phyloP scores from a whole-genome alignment of 2,113 vertebrate species.

The Gallinago paraguaiae region DNA sequence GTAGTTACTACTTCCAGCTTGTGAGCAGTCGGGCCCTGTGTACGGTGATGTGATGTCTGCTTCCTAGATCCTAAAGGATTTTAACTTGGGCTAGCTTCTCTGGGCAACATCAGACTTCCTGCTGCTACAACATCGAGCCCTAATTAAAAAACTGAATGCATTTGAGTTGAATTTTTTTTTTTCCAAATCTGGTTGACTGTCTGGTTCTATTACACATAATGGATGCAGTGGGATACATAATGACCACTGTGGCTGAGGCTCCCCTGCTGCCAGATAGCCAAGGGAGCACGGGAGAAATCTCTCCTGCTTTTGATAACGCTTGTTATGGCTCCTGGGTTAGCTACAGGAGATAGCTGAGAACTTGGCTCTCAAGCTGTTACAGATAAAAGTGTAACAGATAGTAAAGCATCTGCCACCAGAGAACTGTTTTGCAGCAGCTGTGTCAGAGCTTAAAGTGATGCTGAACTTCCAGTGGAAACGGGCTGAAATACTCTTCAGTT shows the following conservation, averaged over 20 bases:
- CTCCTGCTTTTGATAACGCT: not conserved
- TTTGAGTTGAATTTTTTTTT: not conserved
- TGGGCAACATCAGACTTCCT: not conserved
- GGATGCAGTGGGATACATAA: not conserved
- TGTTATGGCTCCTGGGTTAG: not conserved
- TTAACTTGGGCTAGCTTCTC: not conserved
- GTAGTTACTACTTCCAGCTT: not conserved
- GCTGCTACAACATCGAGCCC: not conserved
- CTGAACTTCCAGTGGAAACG: not conserved
- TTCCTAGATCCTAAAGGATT: not conserved
- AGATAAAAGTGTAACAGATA: not conserved
- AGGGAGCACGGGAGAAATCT: not conserved
- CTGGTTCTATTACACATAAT: not conserved
- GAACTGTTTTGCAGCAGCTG: not conserved
- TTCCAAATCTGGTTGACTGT: not conserved
- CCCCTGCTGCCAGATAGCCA: not conserved
- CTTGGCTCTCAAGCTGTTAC: not conserved
- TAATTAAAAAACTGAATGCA: not conserved
- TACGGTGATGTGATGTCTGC: not conserved
- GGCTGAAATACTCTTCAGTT: not conserved
- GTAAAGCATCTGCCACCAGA: not conserved
- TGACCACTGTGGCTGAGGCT: not conserved
- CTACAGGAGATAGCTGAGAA: not conserved
- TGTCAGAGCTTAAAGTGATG: not conserved
- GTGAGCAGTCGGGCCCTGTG: not conserved